Evolutionary conservation across 2,113 vertebrate species (phyloP), one percentile per base, ranked within the genome.

Genomic region (Amphilophus citrinellus): DNA sequence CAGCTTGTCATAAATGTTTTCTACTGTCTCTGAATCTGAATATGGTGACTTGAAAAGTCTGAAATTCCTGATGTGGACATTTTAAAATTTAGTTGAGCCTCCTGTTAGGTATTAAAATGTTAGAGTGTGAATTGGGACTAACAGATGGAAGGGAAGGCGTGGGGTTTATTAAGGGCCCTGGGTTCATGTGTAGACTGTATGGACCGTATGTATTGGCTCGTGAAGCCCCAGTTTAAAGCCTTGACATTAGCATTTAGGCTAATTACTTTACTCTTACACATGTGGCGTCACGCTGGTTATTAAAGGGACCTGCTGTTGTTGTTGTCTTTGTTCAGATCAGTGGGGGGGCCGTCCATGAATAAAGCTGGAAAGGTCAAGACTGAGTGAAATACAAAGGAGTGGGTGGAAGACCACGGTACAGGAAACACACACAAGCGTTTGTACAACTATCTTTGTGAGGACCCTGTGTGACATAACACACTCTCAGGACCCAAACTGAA

Each of bases 351-450:
- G 27, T 79, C 32, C 42, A 7, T 73, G 66, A 73, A 73, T 53
- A 73, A 53, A 73, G 44, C 44, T 73, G 27, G 10, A 82, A 92
- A 89, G 89, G 91, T 87, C 88, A 84, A 59, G 79, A 65, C 13
- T 0, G 13, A 78, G 68, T 77, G 22, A 37, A 22, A 80, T 11
- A 35, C 71, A 77, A 24, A 10, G 42, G 73, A 50, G 62, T 62
- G 83, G 32, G 50, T 44, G 59, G 79, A 90, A 85, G 90, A 87
- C 9, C 35, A 11, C 1, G 32, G 66, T 53, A 32, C 44, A 73
- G 44, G 85, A 82, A 73, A 87, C 85, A 66, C 84, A 65, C 63
- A 80, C 76, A 76, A 14, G 15, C 18, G 3, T 18, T n/a, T 1
- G 44, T n/a, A 22, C 39, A n/a, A 0, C 20, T 53, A 53, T 53